Evolutionary conservation across 1,140 invertebrate genomes (phyloP), one percentile per base, ranked within the genome.

Genomic region (Cataglyphis hispanica): DNA sequence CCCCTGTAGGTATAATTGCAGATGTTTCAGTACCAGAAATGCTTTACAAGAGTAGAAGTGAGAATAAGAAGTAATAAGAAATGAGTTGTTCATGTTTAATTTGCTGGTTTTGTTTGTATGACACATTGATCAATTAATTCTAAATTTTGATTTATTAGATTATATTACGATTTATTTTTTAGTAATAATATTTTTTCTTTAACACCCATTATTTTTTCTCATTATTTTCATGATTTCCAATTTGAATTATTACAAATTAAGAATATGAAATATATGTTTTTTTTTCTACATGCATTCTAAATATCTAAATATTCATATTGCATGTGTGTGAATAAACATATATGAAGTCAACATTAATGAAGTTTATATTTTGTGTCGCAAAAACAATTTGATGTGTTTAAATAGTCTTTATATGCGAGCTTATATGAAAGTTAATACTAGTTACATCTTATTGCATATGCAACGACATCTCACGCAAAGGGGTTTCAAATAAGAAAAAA

Each of bases 331-430:
- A 16, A 19, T 19, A 19, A 6, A 50, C 40, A 43, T 10, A 40
- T 1, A 16, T n/a, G n/a, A n/a, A n/a, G n/a, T n/a, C n/a, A n/a
- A n/a, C 4, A 25, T 19, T 43, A 46, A 22, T 11, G n/a, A 10
- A 34, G 8, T 31, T 77, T 69, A 69, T 69, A 56, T 80, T 37
- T 5, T 11, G 1, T 11, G 0, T 11, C 0, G 53, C 40, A 40
- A 69, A 50, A 64, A 19, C 43, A 67, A 78, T 78, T 34, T 58
- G 53, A 66, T 66, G 27, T 53, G 16, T 80, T 80, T 67, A 56
- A 80, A 22, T 40, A 19, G n/a, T 8, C 16, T 40, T 56, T 10
- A 34, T 25, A 27, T 4, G n/a, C 43, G 4, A n/a, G n/a, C n/a
- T n/a, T n/a, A n/a, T n/a, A n/a, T 40, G n/a, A 40, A 16, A 60